A percentile compares a stretch with the other conserved stretches of the same genome.
Conservation (phyloP, 2,888 invertebrate species). For the Xanthia icteritia region DNA sequence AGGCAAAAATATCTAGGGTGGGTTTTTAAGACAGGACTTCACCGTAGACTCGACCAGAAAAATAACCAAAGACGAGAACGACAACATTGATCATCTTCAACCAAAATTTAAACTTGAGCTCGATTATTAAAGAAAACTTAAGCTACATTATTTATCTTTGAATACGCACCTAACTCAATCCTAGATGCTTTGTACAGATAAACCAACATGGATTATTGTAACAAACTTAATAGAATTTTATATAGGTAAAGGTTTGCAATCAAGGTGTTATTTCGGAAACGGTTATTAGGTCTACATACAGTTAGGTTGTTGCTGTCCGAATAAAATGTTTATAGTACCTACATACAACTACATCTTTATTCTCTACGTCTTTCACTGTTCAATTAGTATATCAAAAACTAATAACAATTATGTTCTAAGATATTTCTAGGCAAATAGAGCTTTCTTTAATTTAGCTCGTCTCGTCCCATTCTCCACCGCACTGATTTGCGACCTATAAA, state of each 20-base stretch:
- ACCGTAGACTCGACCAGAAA: no score
- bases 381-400: background rate
- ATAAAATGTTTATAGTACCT: background rate
- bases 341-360: background rate
- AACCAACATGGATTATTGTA: background rate
- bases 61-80: no score
- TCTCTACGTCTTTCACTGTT: background rate
- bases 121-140: background rate
- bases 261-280: background rate
- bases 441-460: background rate
- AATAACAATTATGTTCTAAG: background rate
- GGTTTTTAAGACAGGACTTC: background rate
- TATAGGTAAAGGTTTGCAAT: no score
- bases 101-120: background rate
- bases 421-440: background rate
- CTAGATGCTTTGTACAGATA: no score
- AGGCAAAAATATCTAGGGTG: background rate
- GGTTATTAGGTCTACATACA: background rate
- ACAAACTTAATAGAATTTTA: background rate
- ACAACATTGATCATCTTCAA: no score
- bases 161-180: background rate
- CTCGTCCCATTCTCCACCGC: no score
- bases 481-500: background rate
- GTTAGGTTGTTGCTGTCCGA: background rate
- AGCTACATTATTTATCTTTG: background rate